Conservation (phyloP, 2,113 vertebrate species). For the Sciurus niger region DNA sequence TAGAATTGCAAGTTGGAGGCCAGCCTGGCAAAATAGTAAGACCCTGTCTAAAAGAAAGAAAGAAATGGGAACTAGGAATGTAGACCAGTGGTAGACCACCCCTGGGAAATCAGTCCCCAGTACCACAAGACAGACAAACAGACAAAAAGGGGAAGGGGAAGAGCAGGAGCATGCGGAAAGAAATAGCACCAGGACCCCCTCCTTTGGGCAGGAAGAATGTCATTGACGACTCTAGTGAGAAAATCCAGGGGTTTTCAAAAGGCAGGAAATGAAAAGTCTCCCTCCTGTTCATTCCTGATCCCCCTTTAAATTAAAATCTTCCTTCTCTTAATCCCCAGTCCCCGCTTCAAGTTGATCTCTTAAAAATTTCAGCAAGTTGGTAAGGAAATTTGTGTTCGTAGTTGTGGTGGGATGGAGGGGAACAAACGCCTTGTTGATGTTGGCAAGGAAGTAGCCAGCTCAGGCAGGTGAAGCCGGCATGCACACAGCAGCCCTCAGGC, state of each 20-base stretch:
- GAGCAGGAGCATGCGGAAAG: background rate
- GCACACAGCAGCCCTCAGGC: background rate
- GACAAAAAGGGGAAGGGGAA: background rate
- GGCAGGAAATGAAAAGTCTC: background rate
- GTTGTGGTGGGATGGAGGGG: too few relatives aligned
- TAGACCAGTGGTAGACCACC: background rate
- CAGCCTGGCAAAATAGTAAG: background rate
- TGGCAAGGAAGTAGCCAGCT: background rate
- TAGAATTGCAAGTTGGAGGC: background rate
- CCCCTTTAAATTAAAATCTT: background rate
- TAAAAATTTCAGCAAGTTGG: background rate
- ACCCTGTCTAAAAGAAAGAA: background rate
- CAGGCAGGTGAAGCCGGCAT: constrained; percentile 37
- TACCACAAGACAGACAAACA: background rate
- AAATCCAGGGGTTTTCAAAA: background rate
- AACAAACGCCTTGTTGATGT: background rate
- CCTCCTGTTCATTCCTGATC: background rate
- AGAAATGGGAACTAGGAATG: background rate
- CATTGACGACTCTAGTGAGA: fast-evolving
- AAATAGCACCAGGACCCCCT: background rate
- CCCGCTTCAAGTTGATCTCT: background rate
- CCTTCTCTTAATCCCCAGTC: background rate
- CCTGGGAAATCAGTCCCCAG: background rate
- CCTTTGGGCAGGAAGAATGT: background rate
- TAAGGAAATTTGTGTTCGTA: background rate